Base-by-base conservation (phyloP, 2,113 vertebrate species). In the Xiphias gladius region DNA sequence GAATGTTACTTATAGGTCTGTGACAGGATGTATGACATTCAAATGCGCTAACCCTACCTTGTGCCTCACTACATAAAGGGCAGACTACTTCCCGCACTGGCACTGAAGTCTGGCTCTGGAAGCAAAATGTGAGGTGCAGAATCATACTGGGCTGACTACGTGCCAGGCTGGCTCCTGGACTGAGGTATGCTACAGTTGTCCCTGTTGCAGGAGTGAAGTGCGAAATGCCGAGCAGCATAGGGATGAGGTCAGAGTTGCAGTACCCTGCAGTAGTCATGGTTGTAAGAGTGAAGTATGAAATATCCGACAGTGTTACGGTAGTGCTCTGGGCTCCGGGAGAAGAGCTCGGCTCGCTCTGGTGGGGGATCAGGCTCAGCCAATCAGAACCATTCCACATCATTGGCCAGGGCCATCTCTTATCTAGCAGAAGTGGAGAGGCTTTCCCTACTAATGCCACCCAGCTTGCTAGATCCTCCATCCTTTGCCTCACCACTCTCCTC, bases 371-470 rank as follows among this genome's bases (percentile, higher is more conserved):
- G 80, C 85, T 92, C 90, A 88, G 87, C 89, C 93, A 91, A 95
- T 95, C 91, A 90, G 91, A 94, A 91, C 92, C 92, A 88, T 92
- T 94, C 87, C 93, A 93, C 94, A 91, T 94, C 93, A 94, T 87
- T 94, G 94, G 90, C 82, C 91, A 90, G 91, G 82, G 85, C 91
- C 91, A 92, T 92, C 92, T 91, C 93, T 94, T 94, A 94, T 94
- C 94, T 88, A 46, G 68, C 85, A 81, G 86, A 66, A 94, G 90
- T 90, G 88, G 88, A 91, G 89, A 91, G 89, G 93, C 88, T 92
- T 94, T 94, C 85, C 88, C 88, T 82, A 79, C 92, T 94, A 93
- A 95, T 94, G 87, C 92, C 92, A 90, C 91, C 86, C 78, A 66
- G 85, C 89, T 85, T 28, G 91, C 89, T 70, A 35, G 87, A 91